Evolutionary conservation across 2,797 vertebrate genomes (phyloP).

Genomic region (Mormyrus hasselquistii): DNA sequence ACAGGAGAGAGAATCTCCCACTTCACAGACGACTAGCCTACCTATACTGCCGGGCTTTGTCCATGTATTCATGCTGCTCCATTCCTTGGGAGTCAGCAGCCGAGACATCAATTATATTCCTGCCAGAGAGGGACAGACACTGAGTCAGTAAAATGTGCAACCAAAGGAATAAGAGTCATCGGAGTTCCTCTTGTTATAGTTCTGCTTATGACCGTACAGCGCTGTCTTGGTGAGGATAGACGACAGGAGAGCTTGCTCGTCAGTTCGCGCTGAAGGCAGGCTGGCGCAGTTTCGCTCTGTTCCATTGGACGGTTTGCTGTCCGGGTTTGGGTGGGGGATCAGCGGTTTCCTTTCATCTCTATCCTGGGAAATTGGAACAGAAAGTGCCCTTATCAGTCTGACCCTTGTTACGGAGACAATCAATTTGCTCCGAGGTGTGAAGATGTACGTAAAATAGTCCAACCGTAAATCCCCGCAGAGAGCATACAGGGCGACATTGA

Average conservation of each 20-base stretch:
- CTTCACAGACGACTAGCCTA: conserved; percentile 38
- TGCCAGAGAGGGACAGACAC: conserved; percentile 36
- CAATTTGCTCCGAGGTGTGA: not conserved
- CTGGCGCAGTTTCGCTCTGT: conserved; percentile 70
- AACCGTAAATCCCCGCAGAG: not conserved
- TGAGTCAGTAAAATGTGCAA: not conserved
- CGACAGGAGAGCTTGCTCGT: conserved; percentile 86
- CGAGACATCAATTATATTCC: conserved; percentile 94
- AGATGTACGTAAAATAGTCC: not conserved
- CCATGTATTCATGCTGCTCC: conserved; percentile 97
- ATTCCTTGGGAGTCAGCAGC: conserved; percentile 92
- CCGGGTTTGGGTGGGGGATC: conserved; percentile 72
- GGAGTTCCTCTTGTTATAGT: not conserved
- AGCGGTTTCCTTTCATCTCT: conserved; percentile 73
- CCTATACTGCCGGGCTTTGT: conserved; percentile 93
- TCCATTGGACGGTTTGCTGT: conserved; percentile 78
- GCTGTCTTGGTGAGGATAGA: conserved; percentile 89
- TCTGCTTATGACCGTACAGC: conserved; percentile 61
- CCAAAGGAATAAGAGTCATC: not conserved
- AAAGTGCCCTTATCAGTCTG: not conserved
- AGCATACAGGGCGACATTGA: not conserved
- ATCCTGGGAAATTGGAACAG: conserved; percentile 55
- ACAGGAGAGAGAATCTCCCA: not conserved
- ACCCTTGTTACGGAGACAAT: not conserved
- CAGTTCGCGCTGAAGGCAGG: conserved; percentile 73